phyloP scores from a whole-genome alignment of 2,888 invertebrate genomes.

The Pecten maximus region DNA sequence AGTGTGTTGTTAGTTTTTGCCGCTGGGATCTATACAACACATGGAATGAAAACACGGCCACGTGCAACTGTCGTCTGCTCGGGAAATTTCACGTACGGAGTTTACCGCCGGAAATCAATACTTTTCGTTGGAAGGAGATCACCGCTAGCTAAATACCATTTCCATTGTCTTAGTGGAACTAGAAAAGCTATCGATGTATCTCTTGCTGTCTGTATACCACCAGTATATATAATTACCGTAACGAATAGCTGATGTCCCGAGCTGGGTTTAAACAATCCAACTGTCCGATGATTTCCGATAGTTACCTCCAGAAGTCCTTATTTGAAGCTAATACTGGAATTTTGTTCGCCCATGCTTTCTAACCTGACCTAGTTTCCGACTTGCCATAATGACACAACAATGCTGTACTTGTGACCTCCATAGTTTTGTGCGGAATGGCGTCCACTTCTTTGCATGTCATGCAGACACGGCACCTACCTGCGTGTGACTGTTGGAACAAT shows the following conservation, averaged over 20 bases:
- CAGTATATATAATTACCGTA: not conserved
- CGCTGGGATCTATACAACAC: slow-evolving; percentile 1
- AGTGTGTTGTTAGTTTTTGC: slow-evolving; percentile 13
- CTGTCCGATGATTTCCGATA: not conserved
- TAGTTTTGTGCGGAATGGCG: not conserved
- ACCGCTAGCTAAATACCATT: slow-evolving; percentile 33
- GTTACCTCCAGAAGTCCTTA: not conserved
- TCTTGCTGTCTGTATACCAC: not conserved
- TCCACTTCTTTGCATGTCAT: not conserved
- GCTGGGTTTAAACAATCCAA: not conserved
- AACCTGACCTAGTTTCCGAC: not conserved
- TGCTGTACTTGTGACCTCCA: not conserved
- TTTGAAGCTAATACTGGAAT: not conserved
- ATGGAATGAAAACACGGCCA: slow-evolving; percentile 13
- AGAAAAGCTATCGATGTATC: slow-evolving; percentile 24
- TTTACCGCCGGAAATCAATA: slow-evolving; percentile 32
- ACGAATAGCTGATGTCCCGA: not conserved
- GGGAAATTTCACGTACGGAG: slow-evolving; percentile 7
- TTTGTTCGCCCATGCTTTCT: not conserved
- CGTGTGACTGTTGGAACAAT: not conserved
- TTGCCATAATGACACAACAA: not conserved
- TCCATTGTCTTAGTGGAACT: slow-evolving; percentile 2
- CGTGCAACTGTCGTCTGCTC: slow-evolving; percentile 30
- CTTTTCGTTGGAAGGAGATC: slow-evolving; percentile 24
- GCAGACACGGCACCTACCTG: not conserved